Conservation (phyloP, 2,113 vertebrate species). For the cat (Felis catus) region DNA sequence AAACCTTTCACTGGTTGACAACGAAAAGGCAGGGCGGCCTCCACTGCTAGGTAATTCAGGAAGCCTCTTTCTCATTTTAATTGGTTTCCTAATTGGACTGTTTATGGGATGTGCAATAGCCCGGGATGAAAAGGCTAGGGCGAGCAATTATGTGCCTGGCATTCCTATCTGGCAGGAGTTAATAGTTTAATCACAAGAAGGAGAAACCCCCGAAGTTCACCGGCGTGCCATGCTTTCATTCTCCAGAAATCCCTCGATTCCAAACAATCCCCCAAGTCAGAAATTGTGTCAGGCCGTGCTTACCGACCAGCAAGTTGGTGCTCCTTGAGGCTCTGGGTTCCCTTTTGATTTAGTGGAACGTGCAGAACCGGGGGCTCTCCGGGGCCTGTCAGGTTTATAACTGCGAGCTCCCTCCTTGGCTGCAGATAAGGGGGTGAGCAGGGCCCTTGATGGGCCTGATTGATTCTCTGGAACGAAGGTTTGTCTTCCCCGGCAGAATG, state of each 20-base stretch:
- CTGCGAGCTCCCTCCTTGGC: conserved; percentile 85
- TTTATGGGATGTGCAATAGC: conserved; percentile 93
- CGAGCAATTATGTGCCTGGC: conserved; percentile 89
- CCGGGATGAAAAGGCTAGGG: conserved; percentile 91
- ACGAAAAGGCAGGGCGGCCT: conserved; percentile 85
- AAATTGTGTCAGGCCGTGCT: conserved; percentile 88
- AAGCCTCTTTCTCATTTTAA: conserved; percentile 93
- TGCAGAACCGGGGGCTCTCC: conserved; percentile 88
- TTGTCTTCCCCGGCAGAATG: conserved; percentile 91
- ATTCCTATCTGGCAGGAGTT: conserved; percentile 86
- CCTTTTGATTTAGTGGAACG: conserved; percentile 89
- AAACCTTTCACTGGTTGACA: conserved; percentile 88
- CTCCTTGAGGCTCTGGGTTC: conserved; percentile 70
- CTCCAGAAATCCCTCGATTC: conserved; percentile 82
- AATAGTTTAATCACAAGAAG: conserved; percentile 79
- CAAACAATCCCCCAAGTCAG: conserved; percentile 83
- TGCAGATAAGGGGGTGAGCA: conserved; percentile 88
- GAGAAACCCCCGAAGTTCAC: conserved; percentile 80
- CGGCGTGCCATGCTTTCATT: conserved; percentile 83
- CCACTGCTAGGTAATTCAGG: conserved; percentile 89
- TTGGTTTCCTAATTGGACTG: conserved; percentile 98
- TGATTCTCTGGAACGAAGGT: conserved; percentile 93
- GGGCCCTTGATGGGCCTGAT: conserved; percentile 91
- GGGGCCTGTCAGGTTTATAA: conserved; percentile 91
- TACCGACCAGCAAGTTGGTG: conserved; percentile 83